Conservation (phyloP, 2,888 invertebrate species). For the Trichopoda pennipes region DNA sequence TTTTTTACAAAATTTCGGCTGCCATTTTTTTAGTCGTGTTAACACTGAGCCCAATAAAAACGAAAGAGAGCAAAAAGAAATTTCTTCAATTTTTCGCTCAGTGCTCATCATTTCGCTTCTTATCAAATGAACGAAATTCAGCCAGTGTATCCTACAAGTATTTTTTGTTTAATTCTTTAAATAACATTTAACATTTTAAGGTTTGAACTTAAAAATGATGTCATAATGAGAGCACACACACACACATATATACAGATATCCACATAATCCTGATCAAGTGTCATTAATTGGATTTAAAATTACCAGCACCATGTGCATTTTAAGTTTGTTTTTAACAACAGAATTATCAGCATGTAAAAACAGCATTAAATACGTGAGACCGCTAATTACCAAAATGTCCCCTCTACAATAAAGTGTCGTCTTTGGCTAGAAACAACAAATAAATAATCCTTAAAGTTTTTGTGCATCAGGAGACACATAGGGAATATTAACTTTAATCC, state of each 20-base stretch:
- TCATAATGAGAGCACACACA: too few species aligned
- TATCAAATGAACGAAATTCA: background rate
- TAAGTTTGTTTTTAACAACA: background rate
- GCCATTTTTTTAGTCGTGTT: too few species aligned
- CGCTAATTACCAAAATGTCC: conserved; percentile 36
- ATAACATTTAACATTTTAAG: too few species aligned
- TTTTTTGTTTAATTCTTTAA: background rate
- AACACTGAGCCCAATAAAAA: too few species aligned
- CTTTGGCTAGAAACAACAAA: background rate
- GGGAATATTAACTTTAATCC: conserved; percentile 27
- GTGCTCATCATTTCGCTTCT: background rate
- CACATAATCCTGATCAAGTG: background rate
- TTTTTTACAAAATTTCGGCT: too few species aligned
- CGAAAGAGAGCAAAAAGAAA: too few species aligned
- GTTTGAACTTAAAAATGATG: background rate
- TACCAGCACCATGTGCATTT: background rate
- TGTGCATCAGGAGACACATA: conserved; percentile 19
- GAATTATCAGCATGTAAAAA: background rate
- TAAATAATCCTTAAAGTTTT: background rate
- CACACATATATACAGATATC: background rate
- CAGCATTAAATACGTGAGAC: conserved; percentile 20
- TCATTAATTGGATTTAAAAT: conserved; percentile 10
- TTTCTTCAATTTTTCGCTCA: background rate
- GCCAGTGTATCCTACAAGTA: background rate
- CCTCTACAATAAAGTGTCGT: background rate